Evolutionary conservation across 2,888 invertebrate species (phyloP).

Genomic region (Aphidius colemani): DNA sequence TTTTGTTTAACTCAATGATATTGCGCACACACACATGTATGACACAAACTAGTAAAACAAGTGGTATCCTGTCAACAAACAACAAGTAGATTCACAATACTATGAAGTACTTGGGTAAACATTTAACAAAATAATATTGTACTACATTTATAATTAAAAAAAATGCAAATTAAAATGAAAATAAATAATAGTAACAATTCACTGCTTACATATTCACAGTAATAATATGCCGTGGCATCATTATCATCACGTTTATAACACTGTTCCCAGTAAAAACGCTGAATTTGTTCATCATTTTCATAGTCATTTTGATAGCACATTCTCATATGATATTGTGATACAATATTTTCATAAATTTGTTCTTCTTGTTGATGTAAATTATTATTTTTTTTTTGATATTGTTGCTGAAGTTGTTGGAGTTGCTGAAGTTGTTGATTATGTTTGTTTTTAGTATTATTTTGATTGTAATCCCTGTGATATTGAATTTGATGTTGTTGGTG

Average conservation of each 20-base stretch:
- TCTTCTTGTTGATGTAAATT: constrained; percentile 42
- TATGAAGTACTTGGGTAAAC: no score
- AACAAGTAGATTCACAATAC: no score
- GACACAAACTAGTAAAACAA: no score
- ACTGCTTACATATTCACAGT: constrained; percentile 58
- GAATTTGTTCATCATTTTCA: constrained; percentile 59
- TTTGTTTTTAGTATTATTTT: constrained; percentile 15
- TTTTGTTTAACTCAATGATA: not conserved
- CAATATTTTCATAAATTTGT: constrained; percentile 57
- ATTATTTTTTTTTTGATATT: constrained; percentile 23
- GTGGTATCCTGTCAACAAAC: no score
- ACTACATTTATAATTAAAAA: not conserved
- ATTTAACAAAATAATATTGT: no score
- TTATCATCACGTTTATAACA: constrained; percentile 55
- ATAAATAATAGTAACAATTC: constrained; percentile 15
- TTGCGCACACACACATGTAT: not conserved
- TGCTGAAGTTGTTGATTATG: constrained; percentile 22
- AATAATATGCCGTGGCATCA: constrained; percentile 58
- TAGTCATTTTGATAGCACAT: constrained; percentile 59
- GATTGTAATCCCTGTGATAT: constrained; percentile 28
- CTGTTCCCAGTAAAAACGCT: constrained; percentile 59
- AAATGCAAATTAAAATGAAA: constrained; percentile 4
- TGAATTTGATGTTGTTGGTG: constrained; percentile 30
- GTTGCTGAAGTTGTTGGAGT: constrained; percentile 24
- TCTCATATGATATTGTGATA: constrained; percentile 57